Percentiles rank a stretch among this genome's conserved stretches.
Conservation (phyloP, 2,113 vertebrate species). For the Gadus chalcogrammus region DNA sequence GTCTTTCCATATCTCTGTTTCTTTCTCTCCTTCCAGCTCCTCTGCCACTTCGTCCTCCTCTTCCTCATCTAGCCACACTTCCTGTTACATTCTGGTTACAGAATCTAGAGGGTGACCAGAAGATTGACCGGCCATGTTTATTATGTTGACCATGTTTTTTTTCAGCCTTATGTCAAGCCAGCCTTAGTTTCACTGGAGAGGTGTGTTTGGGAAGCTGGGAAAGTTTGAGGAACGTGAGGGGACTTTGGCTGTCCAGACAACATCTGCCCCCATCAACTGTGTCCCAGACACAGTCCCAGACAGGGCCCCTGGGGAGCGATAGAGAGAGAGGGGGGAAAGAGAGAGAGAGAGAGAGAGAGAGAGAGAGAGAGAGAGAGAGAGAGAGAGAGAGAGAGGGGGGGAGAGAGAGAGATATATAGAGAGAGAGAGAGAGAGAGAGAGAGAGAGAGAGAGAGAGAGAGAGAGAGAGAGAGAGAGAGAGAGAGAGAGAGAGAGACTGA, state of each 20-base stretch:
- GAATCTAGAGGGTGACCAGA: too few species aligned
- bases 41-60: too few species aligned
- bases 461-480: neutral
- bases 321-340: neutral
- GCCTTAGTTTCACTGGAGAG: neutral
- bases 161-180: too few species aligned
- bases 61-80: too few species aligned
- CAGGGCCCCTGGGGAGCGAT: slow-evolving; percentile 1
- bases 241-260: slow-evolving; percentile 1
- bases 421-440: too few species aligned
- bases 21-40: neutral
- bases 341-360: neutral
- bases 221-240: too few species aligned
- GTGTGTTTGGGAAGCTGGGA: neutral
- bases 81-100: too few species aligned
- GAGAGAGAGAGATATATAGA: too few species aligned
- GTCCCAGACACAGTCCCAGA: neutral
- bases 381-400: neutral
- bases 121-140: too few species aligned
- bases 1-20: neutral
- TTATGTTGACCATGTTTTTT: too few species aligned
- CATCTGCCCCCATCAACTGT: slow-evolving; percentile 2
- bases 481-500: neutral
- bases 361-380: neutral
- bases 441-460: too few species aligned